Base-by-base conservation (phyloP, 2,113 vertebrate genomes). In the Otolemur garnettii region DNA sequence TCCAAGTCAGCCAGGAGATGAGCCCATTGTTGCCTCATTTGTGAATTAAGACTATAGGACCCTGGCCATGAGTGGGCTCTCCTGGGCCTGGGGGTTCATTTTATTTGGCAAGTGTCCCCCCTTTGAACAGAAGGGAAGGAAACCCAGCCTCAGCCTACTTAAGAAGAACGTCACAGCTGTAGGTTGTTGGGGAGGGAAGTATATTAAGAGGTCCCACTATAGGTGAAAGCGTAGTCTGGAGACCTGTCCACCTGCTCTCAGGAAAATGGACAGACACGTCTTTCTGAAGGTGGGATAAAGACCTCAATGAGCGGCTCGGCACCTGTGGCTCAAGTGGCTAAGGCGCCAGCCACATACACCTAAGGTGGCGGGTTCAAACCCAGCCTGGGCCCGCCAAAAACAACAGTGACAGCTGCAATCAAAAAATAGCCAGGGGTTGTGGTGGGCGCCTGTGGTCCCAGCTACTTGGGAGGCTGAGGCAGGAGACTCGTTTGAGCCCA, bases 261-360 rank as follows among this genome's bases (percentile, higher is more conserved):
- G 75, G 75, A 55, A 95, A 69, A 82, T 26, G 33, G 79, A 62
- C 28, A 82, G 33, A n/a, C 26, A 42, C 21, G 19, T 3, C 59
- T 19, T 64, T 57, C 92, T 71, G 35, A 22, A 59, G 68, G 74
- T 33, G 59, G 57, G 60, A 86, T 30, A 79, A 81, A 89, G 64
- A 38, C 7, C 9, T 42, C 4, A 0, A 2, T 0, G 50, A 26
- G 19, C 1, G n/a, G n/a, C n/a, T n/a, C n/a, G n/a, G n/a, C n/a
- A n/a, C n/a, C n/a, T n/a, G n/a, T n/a, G n/a, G n/a, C n/a, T n/a
- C n/a, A n/a, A n/a, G n/a, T n/a, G n/a, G n/a, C n/a, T n/a, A n/a
- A n/a, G n/a, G n/a, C n/a, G n/a, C n/a, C n/a, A n/a, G n/a, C n/a
- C n/a, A n/a, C n/a, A n/a, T n/a, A n/a, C n/a, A n/a, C n/a, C n/a